Evolutionary conservation across 2,113 vertebrate genomes (phyloP), one percentile per base, ranked within the genome.

Genomic region (Gallinago paraguaiae): DNA sequence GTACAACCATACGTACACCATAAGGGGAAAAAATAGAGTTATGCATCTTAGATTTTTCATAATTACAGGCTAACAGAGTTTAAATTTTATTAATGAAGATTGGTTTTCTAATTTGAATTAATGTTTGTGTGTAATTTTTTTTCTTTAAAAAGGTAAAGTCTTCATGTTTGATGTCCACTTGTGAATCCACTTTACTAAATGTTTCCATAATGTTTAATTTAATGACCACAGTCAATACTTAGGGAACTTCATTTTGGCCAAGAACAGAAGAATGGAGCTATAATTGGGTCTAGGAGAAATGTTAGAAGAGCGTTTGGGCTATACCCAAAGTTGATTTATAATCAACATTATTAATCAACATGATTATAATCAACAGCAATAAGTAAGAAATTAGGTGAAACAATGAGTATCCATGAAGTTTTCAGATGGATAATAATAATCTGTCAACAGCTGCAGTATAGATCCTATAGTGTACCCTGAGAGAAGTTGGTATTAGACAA

Each of bases 41-140:
- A 50, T 57, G 50, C 20, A 83, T 3, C 51, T 63, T 82, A 79
- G 56, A 31, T 82, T 76, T 79, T 81, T 77, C 57, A 53, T 70
- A 72, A 61, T 81, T 81, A 35, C 30, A 72, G 13, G 24, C 22
- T 80, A 85, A 88, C 75, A n/a, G 30, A 72, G 14, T 17, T 95
- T 75, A 51, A 33, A 10, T 56, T 88, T 75, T 87, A 78, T 70
- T 88, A 63, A 54, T 75, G 70, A 76, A 67, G 8, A 78, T 15
- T 67, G 10, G 27, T 53, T 87, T 93, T 41, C 70, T 94, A 53
- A 53, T 82, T 57, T 85, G 53, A 92, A 75, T 88, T 88, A 68
- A 60, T 30, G 5, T 69, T 41, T 86, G 59, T 57, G 25, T 39
- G 30, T 18, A 10, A 61, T 37, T 61, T 67, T 67, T 71, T 78